Conservation (phyloP, 2,113 vertebrate species). For the Amia ocellicauda region DNA sequence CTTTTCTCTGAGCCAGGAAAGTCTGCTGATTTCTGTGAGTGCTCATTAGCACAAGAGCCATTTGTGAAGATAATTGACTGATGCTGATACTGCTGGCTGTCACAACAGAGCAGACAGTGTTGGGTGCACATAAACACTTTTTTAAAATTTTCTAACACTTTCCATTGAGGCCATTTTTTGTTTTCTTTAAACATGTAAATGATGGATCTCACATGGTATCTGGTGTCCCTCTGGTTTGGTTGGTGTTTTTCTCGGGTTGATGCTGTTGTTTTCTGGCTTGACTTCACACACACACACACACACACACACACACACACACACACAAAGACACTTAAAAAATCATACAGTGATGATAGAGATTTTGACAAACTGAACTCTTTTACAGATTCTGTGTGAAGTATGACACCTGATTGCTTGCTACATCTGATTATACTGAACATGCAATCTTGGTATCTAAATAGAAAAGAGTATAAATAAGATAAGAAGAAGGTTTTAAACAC, state of each 20-base stretch:
- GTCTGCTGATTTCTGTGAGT: slow-evolving; percentile 97
- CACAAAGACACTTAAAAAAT: too few species aligned
- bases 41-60: slow-evolving; percentile 99
- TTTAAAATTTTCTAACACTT: slow-evolving; percentile 59
- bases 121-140: slow-evolving; percentile 50
- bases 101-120: slow-evolving; percentile 87
- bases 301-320: too few species aligned
- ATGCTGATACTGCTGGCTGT: slow-evolving; percentile 88
- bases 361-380: too few species aligned
- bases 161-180: slow-evolving; percentile 33
- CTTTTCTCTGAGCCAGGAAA: slow-evolving; percentile 99
- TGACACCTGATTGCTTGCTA: too few species aligned
- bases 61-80: slow-evolving; percentile 99
- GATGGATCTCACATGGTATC: slow-evolving; percentile 59
- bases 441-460: too few species aligned
- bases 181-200: slow-evolving; percentile 59
- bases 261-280: neutral
- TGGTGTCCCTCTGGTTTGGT: neutral
- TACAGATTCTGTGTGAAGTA: too few species aligned
- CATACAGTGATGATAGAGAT: too few species aligned
- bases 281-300: too few species aligned
- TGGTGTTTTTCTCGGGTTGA: neutral
- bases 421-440: too few species aligned
- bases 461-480: too few species aligned
- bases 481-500: too few species aligned